phyloP scores from a whole-genome alignment of 2,113 vertebrate genomes.

The Nicator chloris region DNA sequence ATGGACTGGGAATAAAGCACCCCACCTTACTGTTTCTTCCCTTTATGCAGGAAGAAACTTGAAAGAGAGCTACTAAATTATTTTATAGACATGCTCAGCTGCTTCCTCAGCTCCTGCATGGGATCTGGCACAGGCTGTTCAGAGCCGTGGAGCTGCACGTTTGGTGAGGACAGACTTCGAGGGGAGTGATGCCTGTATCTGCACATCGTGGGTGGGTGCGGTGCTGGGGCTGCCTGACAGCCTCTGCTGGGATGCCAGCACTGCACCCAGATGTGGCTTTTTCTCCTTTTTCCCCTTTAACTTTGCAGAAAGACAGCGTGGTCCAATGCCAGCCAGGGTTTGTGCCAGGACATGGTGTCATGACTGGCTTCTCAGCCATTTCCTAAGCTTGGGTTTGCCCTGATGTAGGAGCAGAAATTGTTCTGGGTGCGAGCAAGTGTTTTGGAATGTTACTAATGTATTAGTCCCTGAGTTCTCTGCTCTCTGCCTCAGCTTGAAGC shows the following conservation, averaged over 20 bases:
- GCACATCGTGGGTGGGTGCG: background rate
- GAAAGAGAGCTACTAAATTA: background rate
- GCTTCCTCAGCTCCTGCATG: too few relatives aligned
- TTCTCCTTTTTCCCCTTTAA: background rate
- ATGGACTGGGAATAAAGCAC: background rate
- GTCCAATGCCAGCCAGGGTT: background rate
- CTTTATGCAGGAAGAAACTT: background rate
- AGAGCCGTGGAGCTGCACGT: too few relatives aligned
- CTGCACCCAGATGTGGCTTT: accelerated
- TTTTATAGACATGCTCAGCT: background rate
- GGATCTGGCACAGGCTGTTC: too few relatives aligned
- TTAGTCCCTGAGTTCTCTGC: background rate
- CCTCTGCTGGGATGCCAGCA: background rate
- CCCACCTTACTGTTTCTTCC: background rate
- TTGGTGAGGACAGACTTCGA: background rate
- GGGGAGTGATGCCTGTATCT: background rate
- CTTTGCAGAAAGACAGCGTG: background rate
- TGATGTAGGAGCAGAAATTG: background rate
- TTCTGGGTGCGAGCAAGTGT: background rate
- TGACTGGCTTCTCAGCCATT: background rate
- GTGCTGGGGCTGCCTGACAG: background rate
- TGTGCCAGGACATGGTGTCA: background rate
- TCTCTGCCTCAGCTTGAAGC: background rate
- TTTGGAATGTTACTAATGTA: background rate
- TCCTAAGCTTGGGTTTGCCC: background rate